Evolutionary conservation across 2,888 invertebrate species (phyloP).

Genomic region (Corbicula japonica): DNA sequence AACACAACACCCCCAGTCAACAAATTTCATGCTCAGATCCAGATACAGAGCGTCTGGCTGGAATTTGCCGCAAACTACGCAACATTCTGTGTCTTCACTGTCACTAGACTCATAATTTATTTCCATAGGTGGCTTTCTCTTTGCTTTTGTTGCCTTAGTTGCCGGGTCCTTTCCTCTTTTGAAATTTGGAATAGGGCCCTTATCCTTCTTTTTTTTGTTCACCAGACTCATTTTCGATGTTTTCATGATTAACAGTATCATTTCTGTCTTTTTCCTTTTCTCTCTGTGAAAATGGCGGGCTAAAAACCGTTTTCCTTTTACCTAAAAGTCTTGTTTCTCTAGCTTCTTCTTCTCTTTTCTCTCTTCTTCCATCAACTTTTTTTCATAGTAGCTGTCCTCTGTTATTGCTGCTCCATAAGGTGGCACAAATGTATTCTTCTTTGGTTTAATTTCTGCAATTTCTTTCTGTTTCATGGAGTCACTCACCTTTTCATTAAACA

Average conservation of each 20-base stretch:
- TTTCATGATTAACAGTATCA: not conserved
- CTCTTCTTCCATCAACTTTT: slow-evolving; percentile 16
- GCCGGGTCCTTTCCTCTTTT: slow-evolving; percentile 18
- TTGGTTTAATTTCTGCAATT: no score
- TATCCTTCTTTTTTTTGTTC: slow-evolving; percentile 9
- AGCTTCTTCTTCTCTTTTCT: slow-evolving; percentile 2
- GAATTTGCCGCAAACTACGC: slow-evolving; percentile 29
- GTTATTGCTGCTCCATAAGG: slow-evolving; percentile 46
- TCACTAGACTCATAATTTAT: not conserved
- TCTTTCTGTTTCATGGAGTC: slow-evolving; percentile 27
- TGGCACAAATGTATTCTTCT: slow-evolving; percentile 24
- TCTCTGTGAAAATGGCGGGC: not conserved
- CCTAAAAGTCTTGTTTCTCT: slow-evolving; percentile 3
- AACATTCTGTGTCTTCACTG: slow-evolving; percentile 10
- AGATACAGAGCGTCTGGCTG: no score
- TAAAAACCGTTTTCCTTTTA: slow-evolving; percentile 15
- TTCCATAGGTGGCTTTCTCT: not conserved
- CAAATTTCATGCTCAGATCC: slow-evolving; percentile 9
- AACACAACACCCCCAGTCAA: slow-evolving; percentile 20
- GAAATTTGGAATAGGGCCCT: slow-evolving; percentile 12
- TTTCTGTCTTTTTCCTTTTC: slow-evolving; percentile 6
- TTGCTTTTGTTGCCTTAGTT: slow-evolving; percentile 3
- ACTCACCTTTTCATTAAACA: slow-evolving; percentile 30
- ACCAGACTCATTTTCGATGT: not conserved
- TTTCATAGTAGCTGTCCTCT: slow-evolving; percentile 37